Base-by-base conservation (phyloP, 1,140 invertebrate genomes). In the Berghia stephanieae region DNA sequence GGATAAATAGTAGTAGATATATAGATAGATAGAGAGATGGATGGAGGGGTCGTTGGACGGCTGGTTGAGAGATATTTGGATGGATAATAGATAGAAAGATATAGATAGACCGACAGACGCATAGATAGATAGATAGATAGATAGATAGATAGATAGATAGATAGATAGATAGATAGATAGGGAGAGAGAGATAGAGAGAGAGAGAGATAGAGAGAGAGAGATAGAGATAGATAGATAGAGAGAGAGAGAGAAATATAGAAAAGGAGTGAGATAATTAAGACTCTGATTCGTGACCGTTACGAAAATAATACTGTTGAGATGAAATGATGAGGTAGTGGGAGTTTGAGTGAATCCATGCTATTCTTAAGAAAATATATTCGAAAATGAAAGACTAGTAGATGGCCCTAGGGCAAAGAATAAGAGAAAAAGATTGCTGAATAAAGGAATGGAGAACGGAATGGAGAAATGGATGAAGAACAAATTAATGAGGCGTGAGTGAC, bases 21-120 rank as follows among this genome's bases (percentile, higher is more conserved):
- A 36, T 16, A 36, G 31, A 36, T 16, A 36, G 63, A 67, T 31
- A 67, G 63, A 67, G 31, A 67, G 31, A 67, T 31, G 42, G 63
- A 67, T 31, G 42, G 63, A 67, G 63, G 42, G 63, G 42, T 31
- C 36, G 63, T 38, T 31, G 42, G 63, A 67, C 34, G n/a, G 63
- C 8, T n/a, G n/a, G n/a, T 10, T 10, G n/a, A 63, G 6, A 63
- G n/a, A 8, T n/a, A 63, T 6, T 27, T 24, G n/a, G n/a, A 10
- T 31, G 42, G 63, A 67, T 31, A 67, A 34, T 13, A 24, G 3
- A 67, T 31, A 67, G 24, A 4, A 36, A 67, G 27, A 10, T 13
- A n/a, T n/a, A n/a, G n/a, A 73, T 27, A 73, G 71, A 52, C 10
- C 27, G 21, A 31, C 10, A 55, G 31, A 73, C 24, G 34, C 13